Evolutionary conservation across 2,797 vertebrate species (phyloP).

Genomic region (Ctenopoma kingsleyae): DNA sequence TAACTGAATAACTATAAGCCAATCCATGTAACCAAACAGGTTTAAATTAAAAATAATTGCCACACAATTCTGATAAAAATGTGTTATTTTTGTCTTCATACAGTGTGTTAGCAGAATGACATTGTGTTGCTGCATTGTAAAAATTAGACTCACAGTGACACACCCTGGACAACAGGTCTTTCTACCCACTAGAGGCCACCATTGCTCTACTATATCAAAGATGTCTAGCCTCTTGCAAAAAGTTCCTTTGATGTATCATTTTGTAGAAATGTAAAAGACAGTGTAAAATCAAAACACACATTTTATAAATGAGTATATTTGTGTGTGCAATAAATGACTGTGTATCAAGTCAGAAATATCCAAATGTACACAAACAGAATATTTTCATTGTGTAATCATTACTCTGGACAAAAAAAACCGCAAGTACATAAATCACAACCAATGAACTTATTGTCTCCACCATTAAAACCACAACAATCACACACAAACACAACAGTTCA

Average conservation of each 20-base stretch:
- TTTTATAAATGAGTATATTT: slow-evolving; percentile 62
- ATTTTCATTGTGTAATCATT: slow-evolving; percentile 71
- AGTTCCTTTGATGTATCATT: slow-evolving; percentile 20
- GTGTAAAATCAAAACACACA: slow-evolving; percentile 56
- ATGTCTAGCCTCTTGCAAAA: slow-evolving; percentile 27
- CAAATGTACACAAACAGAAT: slow-evolving; percentile 80
- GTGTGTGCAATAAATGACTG: slow-evolving; percentile 61
- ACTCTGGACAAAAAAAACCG: slow-evolving; percentile 81
- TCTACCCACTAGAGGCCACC: slow-evolving; percentile 71
- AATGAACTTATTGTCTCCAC: slow-evolving; percentile 87
- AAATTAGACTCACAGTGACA: slow-evolving; percentile 13
- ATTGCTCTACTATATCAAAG: slow-evolving; percentile 56
- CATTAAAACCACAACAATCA: slow-evolving; percentile 93
- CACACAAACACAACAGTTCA: slow-evolving; percentile 90
- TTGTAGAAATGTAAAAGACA: slow-evolving; percentile 57
- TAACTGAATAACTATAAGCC: neutral
- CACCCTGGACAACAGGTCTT: slow-evolving; percentile 23
- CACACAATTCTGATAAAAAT: slow-evolving; percentile 6
- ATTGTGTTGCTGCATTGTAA: slow-evolving; percentile 16
- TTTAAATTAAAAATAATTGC: neutral
- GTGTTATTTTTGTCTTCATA: slow-evolving; percentile 2
- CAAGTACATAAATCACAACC: slow-evolving; percentile 90
- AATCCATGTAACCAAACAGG: slow-evolving; percentile 9
- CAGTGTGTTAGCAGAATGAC: slow-evolving; percentile 12
- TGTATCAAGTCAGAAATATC: slow-evolving; percentile 72